These are phyloP conservation scores for Abrostola tripartita DNA, from an alignment of 2,888 invertebrate species.

Conservation along the genomic window DNA sequence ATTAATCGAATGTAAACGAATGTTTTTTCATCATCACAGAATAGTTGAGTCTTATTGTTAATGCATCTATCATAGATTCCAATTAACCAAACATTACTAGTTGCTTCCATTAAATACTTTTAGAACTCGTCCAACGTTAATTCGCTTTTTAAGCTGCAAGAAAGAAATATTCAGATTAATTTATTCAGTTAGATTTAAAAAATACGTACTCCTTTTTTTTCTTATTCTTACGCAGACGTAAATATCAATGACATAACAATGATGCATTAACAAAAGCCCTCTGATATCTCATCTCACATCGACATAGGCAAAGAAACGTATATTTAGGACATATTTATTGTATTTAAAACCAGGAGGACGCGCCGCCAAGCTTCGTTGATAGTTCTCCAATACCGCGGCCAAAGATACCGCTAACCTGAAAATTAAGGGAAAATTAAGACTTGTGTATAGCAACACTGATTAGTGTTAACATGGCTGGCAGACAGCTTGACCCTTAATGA, in stretches of 20 bases:
- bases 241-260: constrained; percentile 11
- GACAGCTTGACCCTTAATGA: not conserved
- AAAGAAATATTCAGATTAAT: not conserved
- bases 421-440: constrained; percentile 33
- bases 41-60: constrained; percentile 68
- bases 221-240: not conserved
- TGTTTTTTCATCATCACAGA: constrained; percentile 79
- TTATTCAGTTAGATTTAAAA: not conserved
- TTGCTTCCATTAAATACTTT: not conserved
- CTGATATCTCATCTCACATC: constrained; percentile 70
- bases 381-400: constrained; percentile 97
- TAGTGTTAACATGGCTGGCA: not conserved
- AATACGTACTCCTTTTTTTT: not conserved
- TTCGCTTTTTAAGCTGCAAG: not conserved
- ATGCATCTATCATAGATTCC: constrained; percentile 55
- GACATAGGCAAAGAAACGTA: constrained; percentile 71
- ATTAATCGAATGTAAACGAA: constrained; percentile 70
- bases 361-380: constrained; percentile 95
- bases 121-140: not conserved
- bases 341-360: constrained; percentile 93
- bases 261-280: constrained; percentile 68
- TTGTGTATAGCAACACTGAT: not conserved
- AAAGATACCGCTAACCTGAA: constrained; percentile 95
- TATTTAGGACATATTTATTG: constrained; percentile 62
- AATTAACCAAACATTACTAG: not conserved